Evolutionary conservation across 2,113 vertebrate genomes (phyloP), one percentile per base, ranked within the genome.

Genomic region (Grantiella picta): DNA sequence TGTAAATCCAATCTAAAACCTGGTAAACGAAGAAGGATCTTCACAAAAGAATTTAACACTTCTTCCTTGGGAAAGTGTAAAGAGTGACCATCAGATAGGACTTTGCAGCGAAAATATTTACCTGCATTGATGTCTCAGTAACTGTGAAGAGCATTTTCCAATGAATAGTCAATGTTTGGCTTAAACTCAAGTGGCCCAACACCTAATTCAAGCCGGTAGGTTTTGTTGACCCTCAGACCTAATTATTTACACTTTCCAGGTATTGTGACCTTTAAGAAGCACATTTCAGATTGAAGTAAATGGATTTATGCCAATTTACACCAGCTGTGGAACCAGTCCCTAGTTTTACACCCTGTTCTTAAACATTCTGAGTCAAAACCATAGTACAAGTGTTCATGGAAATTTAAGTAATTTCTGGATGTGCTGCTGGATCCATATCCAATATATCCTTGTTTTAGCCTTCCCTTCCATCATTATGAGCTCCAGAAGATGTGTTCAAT

Each of bases 141-240:
- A 84, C 78, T 44, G 81, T 88, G 89, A 94, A 96, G 94, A 92
- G 90, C 86, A 70, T 96, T 96, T 94, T 92, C 72, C 90, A 94
- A 60, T 89, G 95, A 94, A 94, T 80, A 95, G 93, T 95, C 93
- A 96, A 84, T 95, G 93, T 97, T 96, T 96, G 94, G 92, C 93
- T 95, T 94, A 16, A 95, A 92, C 78, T 92, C 92, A 92, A 95
- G 92, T 68, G 73, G 72, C 80, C 88, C 82, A 94, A 89, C 80
- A 89, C 64, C 93, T 96, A 86, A 94, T 96, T 96, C 90, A 82
- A 86, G 81, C 42, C 11, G 18, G 85, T 94, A 90, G 69, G 66
- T 82, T 96, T 94, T 95, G 94, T 96, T 94, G 93, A 92, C 91
- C 88, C 0, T 0, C 82, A 96, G 93, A 94, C 94, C 93, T 92